Conservation (phyloP, 92 coral and sea anemone genomes). For the Scolanthus callimorphus region DNA sequence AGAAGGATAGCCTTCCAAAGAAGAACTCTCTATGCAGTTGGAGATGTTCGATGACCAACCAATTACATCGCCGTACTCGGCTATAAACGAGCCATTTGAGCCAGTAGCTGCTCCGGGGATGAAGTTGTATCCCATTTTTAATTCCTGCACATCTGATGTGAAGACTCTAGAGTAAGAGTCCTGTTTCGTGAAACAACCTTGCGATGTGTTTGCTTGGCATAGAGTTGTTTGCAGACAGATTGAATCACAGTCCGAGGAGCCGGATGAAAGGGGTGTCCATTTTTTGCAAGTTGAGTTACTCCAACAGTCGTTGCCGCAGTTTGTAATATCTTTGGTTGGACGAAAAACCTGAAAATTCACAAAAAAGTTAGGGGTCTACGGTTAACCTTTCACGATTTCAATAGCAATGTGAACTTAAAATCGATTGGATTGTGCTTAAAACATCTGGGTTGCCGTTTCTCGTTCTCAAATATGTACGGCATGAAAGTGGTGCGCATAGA, state of each 20-base stretch:
- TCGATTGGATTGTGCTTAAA: too few relatives aligned
- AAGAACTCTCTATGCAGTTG: conserved; percentile 9
- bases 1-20: not conserved
- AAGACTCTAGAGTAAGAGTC: conserved; percentile 34
- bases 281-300: not conserved
- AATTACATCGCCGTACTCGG: conserved; percentile 45
- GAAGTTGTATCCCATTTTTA: conserved; percentile 61
- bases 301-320: not conserved
- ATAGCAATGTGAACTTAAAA: too few relatives aligned
- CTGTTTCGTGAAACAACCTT: conserved; percentile 10
- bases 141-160: conserved; percentile 23
- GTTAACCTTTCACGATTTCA: too few relatives aligned
- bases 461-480: too few relatives aligned
- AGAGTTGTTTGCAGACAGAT: conserved; percentile 13
- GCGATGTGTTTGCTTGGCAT: not conserved
- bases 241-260: not conserved
- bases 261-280: not conserved
- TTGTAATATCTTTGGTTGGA: not conserved
- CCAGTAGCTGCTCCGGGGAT: conserved; percentile 36
- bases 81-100: conserved; percentile 15
- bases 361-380: too few relatives aligned
- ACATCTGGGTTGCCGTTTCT: too few relatives aligned
- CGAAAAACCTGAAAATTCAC: not conserved
- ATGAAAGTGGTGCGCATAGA: too few relatives aligned
- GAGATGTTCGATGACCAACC: conserved; percentile 22